phyloP scores from a whole-genome alignment of 2,113 vertebrate genomes.

The Cololabis saira region DNA sequence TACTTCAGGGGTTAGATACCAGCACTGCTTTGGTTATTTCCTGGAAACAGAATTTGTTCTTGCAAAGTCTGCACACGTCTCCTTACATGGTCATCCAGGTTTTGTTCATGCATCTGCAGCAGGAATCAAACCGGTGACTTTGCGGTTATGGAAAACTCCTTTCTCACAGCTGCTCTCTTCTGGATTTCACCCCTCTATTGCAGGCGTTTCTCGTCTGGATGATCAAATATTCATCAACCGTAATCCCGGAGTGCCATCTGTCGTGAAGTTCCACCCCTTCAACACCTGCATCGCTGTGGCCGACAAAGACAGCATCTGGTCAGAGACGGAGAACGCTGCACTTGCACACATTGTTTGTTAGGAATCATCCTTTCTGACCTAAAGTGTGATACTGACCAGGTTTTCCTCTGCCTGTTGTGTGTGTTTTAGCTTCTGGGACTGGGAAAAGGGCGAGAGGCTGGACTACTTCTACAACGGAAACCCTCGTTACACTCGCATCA shows the following conservation, averaged over 20 bases:
- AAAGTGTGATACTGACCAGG: not conserved
- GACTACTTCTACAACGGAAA: constrained; percentile 99
- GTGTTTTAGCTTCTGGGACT: constrained; percentile 92
- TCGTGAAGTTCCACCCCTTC: constrained; percentile 97
- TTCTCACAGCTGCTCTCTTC: not conserved
- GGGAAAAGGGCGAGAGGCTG: constrained; percentile 96
- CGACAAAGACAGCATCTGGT: constrained; percentile 99
- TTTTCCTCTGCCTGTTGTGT: not conserved
- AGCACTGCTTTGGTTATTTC: not conserved
- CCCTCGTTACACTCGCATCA: constrained; percentile 95
- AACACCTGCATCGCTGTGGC: constrained; percentile 95
- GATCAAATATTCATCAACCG: constrained; percentile 99
- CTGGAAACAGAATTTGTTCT: not conserved
- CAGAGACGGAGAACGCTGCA: constrained; percentile 6
- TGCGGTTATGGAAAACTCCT: not conserved
- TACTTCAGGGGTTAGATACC: no score
- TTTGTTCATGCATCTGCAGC: not conserved
- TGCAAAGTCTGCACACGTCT: no score
- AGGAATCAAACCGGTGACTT: constrained; percentile 3
- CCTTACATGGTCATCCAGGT: not conserved
- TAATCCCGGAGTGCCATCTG: constrained; percentile 94
- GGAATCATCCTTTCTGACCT: not conserved
- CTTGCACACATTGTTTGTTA: no score
- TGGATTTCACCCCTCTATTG: not conserved
- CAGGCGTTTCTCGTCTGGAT: constrained; percentile 92